These are phyloP conservation scores for Oncorhynchus nerka DNA, from an alignment of 2,113 vertebrate species.

Conservation along the genomic window DNA sequence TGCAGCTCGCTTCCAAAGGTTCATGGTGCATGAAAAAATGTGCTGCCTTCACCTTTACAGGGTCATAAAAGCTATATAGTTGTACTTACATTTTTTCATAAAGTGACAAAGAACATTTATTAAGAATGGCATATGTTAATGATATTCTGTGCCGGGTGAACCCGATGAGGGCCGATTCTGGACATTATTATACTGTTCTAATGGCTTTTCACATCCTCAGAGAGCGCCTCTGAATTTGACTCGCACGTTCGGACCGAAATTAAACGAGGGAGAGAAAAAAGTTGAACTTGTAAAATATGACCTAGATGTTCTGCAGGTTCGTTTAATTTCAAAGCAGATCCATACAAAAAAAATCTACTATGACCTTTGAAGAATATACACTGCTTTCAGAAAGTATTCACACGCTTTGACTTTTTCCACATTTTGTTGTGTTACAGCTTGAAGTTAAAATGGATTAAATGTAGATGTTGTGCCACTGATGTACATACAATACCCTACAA, in stretches of 20 bases:
- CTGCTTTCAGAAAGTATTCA: no score
- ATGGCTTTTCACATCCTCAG: constrained; percentile 57
- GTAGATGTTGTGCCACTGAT: no score
- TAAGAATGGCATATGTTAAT: constrained; percentile 90
- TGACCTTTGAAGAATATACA: background rate
- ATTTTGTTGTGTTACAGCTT: no score
- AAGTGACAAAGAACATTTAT: constrained; percentile 90
- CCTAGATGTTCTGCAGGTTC: constrained; percentile 18
- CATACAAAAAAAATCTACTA: background rate
- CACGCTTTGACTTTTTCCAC: no score
- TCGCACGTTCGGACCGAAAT: constrained; percentile 41
- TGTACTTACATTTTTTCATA: constrained; percentile 91
- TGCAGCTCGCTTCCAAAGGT: constrained; percentile 87
- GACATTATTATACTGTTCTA: constrained; percentile 65
- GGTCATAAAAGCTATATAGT: constrained; percentile 89
- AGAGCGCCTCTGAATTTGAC: constrained; percentile 53
- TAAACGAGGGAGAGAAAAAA: constrained; percentile 25
- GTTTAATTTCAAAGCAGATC: constrained; percentile 1
- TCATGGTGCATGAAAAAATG: constrained; percentile 89
- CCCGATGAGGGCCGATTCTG: constrained; percentile 39
- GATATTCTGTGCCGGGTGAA: constrained; percentile 48
- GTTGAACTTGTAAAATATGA: constrained; percentile 21
- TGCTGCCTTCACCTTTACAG: constrained; percentile 91
- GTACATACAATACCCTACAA: no score
- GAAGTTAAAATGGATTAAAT: no score